These are phyloP conservation scores for Xenopus borealis DNA, from an alignment of 2,113 vertebrate species.

Conservation along the genomic window DNA sequence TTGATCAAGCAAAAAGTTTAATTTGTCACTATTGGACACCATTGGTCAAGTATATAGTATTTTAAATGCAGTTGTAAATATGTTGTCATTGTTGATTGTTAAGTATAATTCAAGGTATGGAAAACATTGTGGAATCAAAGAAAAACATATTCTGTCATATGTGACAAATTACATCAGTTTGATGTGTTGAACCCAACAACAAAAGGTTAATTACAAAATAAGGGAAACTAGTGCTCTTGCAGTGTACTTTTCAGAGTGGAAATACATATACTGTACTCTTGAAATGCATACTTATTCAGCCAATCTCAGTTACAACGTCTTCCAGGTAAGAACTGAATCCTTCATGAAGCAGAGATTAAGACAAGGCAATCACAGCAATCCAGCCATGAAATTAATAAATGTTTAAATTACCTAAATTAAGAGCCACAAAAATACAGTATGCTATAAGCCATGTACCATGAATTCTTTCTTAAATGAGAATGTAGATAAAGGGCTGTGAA, in stretches of 20 bases:
- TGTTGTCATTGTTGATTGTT: too few species aligned
- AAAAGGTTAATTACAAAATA: background rate
- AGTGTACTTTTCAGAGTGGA: background rate
- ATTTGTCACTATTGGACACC: too few species aligned
- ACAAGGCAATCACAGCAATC: slow-evolving; percentile 35
- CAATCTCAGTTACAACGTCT: slow-evolving; percentile 17
- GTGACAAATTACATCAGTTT: background rate
- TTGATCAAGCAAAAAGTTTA: too few species aligned
- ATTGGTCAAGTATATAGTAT: too few species aligned
- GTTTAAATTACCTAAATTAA: slow-evolving; percentile 47
- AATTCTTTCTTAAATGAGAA: background rate
- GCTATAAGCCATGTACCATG: slow-evolving; percentile 25
- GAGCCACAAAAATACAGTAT: slow-evolving; percentile 38
- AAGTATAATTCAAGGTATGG: background rate
- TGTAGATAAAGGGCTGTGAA: slow-evolving; percentile 39
- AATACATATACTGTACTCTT: background rate
- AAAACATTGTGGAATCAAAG: background rate
- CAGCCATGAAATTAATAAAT: slow-evolving; percentile 48
- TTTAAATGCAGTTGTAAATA: too few species aligned
- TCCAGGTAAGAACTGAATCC: slow-evolving; percentile 27
- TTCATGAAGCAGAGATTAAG: slow-evolving; percentile 38
- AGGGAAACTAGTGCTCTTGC: background rate
- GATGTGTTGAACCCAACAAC: background rate
- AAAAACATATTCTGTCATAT: background rate
- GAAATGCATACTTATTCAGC: background rate